Evolutionary conservation across 2,797 vertebrate species (phyloP).

Genomic region (Paramormyrops hopkinsi): DNA sequence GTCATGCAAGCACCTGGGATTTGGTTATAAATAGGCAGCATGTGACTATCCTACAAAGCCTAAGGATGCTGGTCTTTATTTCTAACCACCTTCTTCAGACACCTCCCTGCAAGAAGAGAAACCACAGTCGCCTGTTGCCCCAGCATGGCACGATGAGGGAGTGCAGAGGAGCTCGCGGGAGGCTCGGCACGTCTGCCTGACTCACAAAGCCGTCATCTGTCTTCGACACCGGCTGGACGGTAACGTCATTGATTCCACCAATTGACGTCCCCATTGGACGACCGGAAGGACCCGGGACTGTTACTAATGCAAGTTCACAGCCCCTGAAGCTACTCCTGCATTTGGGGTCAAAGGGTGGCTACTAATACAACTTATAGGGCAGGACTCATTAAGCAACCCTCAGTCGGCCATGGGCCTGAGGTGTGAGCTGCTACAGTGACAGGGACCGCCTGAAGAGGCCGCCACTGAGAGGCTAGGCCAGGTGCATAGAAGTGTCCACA

Average conservation of each 20-base stretch:
- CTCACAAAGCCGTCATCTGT: conserved; percentile 38
- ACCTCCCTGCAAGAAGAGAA: conserved; percentile 27
- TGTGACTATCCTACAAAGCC: neutral
- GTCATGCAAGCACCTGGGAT: neutral
- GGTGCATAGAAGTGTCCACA: neutral
- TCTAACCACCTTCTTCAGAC: conserved; percentile 19
- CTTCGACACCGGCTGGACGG: conserved; percentile 42
- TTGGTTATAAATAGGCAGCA: neutral
- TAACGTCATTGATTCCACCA: conserved; percentile 40
- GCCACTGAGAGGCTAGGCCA: neutral
- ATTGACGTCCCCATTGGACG: conserved; percentile 23
- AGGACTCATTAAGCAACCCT: neutral
- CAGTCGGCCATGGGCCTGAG: neutral
- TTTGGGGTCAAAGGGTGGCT: neutral
- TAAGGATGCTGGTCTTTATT: neutral
- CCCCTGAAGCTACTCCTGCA: neutral
- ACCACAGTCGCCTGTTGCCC: conserved; percentile 19
- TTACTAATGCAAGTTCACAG: neutral
- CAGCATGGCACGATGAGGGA: conserved; percentile 25
- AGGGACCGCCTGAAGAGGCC: neutral
- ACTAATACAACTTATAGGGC: neutral
- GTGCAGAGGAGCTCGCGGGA: neutral
- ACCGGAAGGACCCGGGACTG: neutral
- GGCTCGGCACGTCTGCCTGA: conserved; percentile 29
- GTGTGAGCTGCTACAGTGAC: neutral